These are phyloP conservation scores for Nemoura dubitans DNA, from an alignment of 2,888 invertebrate species.

Conservation along the genomic window DNA sequence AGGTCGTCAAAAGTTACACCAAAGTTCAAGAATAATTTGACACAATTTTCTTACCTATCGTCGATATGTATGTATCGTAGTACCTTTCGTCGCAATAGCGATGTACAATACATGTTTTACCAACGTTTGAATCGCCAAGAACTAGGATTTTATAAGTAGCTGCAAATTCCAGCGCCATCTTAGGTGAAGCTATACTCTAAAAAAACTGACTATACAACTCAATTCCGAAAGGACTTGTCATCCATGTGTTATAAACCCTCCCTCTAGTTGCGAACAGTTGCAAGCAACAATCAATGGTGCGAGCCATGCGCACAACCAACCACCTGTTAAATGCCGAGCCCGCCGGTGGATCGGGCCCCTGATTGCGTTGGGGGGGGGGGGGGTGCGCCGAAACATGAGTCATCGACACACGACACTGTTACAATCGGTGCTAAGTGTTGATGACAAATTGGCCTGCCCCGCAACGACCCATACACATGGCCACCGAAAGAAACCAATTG, in stretches of 20 bases:
- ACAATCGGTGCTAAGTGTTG: too few relatives aligned
- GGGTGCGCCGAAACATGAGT: not conserved
- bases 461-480: too few relatives aligned
- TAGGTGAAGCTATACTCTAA: constrained; percentile 34
- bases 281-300: constrained; percentile 30
- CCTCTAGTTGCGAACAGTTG: not conserved
- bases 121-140: constrained; percentile 88
- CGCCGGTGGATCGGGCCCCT: not conserved
- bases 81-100: constrained; percentile 90
- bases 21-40: not conserved
- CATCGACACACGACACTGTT: not conserved
- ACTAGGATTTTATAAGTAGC: constrained; percentile 88
- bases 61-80: constrained; percentile 90
- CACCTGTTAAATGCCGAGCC: constrained; percentile 16
- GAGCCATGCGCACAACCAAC: constrained; percentile 16
- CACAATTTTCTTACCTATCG: constrained; percentile 73
- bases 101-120: constrained; percentile 90
- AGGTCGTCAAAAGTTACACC: too few relatives aligned
- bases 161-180: constrained; percentile 85
- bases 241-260: constrained; percentile 30
- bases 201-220: not conserved
- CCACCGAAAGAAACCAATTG: too few relatives aligned
- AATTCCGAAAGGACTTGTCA: constrained; percentile 9
- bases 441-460: too few relatives aligned
- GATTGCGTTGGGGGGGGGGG: not conserved